Base-by-base conservation (phyloP, 2,888 invertebrate genomes). In the Theodoxus fluviatilis region DNA sequence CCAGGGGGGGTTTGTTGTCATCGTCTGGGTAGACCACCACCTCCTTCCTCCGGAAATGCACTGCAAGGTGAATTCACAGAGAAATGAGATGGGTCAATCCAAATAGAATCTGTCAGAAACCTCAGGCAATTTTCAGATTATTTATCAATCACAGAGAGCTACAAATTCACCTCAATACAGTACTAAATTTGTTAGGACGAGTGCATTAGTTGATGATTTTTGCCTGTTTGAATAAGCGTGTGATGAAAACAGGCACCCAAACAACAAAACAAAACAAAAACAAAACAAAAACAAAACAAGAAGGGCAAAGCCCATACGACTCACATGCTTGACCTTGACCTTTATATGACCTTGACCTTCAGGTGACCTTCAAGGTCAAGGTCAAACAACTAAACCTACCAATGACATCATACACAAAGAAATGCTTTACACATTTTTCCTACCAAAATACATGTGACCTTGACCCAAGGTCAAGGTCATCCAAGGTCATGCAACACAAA, bases 41-140 rank as follows among this genome's bases (percentile, higher is more conserved):
- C 88, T 99, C 98, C 84, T 96, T 95, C 86, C 95, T 93, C 3
- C 96, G 91, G 88, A 98, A 95, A 84, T 94, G 93, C 0, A 98
- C 95, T 92, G 90, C 4, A 84, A 76, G 69, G 35, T n/a, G n/a
- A n/a, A 57, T 7, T 57, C 7, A 25, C 15, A 6, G 18, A 43
- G 12, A 38, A 43, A 40, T 25, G 4, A n/a, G n/a, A n/a, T n/a
- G n/a, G 4, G n/a, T 33, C 6, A 28, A 35, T 25, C 9, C 12
- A 61, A 61, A 4, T 4, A 52, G 28, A 63, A 1, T 37, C 4
- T 6, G n/a, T 31, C 22, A n/a, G n/a, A n/a, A n/a, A n/a, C n/a
- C n/a, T n/a, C n/a, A n/a, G n/a, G n/a, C n/a, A n/a, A n/a, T n/a
- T n/a, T 28, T n/a, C 28, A 59, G 22, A 25, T 22, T 9, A 25